Evolutionary conservation across 2,113 vertebrate genomes (phyloP), one percentile per base, ranked within the genome.

Genomic region (Xyrauchen texanus): DNA sequence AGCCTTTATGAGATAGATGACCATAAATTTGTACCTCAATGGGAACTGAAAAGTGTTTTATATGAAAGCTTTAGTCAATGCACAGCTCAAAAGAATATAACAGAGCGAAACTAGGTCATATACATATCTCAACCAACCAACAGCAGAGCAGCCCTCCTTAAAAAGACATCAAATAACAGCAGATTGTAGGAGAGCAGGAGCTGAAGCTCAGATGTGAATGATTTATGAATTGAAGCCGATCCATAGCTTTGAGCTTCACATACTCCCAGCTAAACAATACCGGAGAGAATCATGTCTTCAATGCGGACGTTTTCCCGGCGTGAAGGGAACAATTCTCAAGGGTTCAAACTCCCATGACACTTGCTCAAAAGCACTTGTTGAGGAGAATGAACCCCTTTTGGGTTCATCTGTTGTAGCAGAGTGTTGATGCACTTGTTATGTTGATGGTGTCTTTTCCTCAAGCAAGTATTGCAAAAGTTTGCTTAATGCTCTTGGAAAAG

Each of bases 201-300:
- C 58, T 69, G 64, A 13, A 80, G 76, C 46, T 68, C 63, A 73
- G 53, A 69, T 60, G 78, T 80, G 55, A 76, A 77, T 80, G 73
- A 83, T 83, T 80, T 70, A 83, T 79, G 73, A 80, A 74, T 79
- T 49, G 16, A 66, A 71, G 76, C 58, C 64, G 62, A 81, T 78
- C 62, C 57, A 44, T 60, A 51, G 34, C 78, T 63, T 63, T 55
- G 62, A 77, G 75, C 57, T 58, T 65, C 62, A 69, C 53, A 67
- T 58, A 62, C 69, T 61, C 51, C 49, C 12, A 63, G 47, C 12
- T 34, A n/a, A 69, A 70, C 13, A 55, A 46, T 42, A 77, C 49
- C 63, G 16, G 63, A 52, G 67, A 15, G 58, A 63, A 44, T 62
- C 45, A 12, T 42, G 47, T 51, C 45, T 68, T 10, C 46, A 42